Evolutionary conservation across 2,888 invertebrate species (phyloP).

Genomic region (Ectemnius lituratus): DNA sequence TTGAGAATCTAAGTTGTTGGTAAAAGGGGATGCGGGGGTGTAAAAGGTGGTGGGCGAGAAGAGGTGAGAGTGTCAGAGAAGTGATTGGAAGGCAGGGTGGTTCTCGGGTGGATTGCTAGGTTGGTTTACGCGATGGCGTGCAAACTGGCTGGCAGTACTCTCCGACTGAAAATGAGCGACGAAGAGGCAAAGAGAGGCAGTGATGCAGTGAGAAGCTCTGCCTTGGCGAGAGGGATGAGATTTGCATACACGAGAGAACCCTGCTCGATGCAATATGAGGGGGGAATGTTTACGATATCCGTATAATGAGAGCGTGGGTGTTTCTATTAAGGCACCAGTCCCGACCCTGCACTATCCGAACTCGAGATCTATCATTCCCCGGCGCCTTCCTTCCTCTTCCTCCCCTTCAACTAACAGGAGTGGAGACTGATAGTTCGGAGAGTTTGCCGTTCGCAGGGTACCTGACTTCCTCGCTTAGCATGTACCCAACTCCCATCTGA

Average conservation of each 20-base stretch:
- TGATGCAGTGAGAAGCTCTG: slow-evolving; percentile 10
- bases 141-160: slow-evolving; percentile 48
- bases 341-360: slow-evolving; percentile 51
- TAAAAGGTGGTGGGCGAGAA: not conserved
- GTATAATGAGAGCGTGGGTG: slow-evolving; percentile 68
- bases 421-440: too few species aligned
- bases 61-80: not conserved
- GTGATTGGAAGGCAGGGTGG: slow-evolving; percentile 10
- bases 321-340: slow-evolving; percentile 61
- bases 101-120: slow-evolving; percentile 19
- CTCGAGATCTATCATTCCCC: slow-evolving; percentile 41
- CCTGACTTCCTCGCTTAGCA: slow-evolving; percentile 4
- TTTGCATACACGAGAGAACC: slow-evolving; percentile 64
- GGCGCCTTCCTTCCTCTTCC: slow-evolving; percentile 8
- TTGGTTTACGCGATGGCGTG: slow-evolving; percentile 64
- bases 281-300: slow-evolving; percentile 66
- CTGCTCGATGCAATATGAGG: slow-evolving; percentile 52
- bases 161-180: slow-evolving; percentile 32
- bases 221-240: slow-evolving; percentile 34
- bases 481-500: not conserved
- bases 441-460: too few species aligned
- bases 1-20: slow-evolving; percentile 6
- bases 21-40: slow-evolving; percentile 16
- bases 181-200: slow-evolving; percentile 23
- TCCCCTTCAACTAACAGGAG: not conserved